A percentile compares a stretch with the other conserved stretches of the same genome.
Conservation (phyloP, 2,888 invertebrate species). For the Petrophora chlorosata region DNA sequence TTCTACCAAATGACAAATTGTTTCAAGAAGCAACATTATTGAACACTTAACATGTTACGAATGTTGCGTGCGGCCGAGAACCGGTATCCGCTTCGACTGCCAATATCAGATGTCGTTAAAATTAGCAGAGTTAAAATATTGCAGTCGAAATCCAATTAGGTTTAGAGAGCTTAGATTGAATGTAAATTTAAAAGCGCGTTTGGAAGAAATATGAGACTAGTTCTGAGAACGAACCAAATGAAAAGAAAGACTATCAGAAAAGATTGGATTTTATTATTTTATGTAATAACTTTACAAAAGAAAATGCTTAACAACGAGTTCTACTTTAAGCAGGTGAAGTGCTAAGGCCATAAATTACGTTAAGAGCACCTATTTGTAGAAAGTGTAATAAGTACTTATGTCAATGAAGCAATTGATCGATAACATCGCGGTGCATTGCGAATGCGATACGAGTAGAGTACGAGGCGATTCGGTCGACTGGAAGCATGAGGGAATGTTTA, state of each 20-base stretch:
- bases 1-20: constrained; percentile 43
- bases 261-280: neutral
- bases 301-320: neutral
- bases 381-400: constrained; percentile 23
- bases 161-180: constrained; percentile 22
- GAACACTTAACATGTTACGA: constrained; percentile 41
- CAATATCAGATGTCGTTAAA: constrained; percentile 31
- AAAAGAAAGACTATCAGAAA: neutral
- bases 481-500: constrained; percentile 47
- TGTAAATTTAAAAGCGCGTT: constrained; percentile 10
- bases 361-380: constrained; percentile 8
- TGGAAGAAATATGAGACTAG: constrained; percentile 10
- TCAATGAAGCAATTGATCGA: constrained; percentile 26
- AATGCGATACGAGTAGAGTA: constrained; percentile 1
- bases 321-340: neutral
- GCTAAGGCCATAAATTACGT: constrained; percentile 1
- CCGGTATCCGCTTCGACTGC: constrained; percentile 26
- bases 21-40: too few relatives aligned
- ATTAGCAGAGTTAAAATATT: constrained; percentile 31
- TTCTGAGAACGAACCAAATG: constrained; percentile 3
- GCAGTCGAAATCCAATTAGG: constrained; percentile 34
- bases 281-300: neutral
- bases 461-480: neutral
- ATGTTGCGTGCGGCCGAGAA: constrained; percentile 31
- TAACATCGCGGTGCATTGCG: constrained; percentile 3